Percentiles rank a stretch among this genome's conserved stretches.
Evolutionary conservation across 2,113 vertebrate species (phyloP).

Genomic region (Carettochelys insculpta): DNA sequence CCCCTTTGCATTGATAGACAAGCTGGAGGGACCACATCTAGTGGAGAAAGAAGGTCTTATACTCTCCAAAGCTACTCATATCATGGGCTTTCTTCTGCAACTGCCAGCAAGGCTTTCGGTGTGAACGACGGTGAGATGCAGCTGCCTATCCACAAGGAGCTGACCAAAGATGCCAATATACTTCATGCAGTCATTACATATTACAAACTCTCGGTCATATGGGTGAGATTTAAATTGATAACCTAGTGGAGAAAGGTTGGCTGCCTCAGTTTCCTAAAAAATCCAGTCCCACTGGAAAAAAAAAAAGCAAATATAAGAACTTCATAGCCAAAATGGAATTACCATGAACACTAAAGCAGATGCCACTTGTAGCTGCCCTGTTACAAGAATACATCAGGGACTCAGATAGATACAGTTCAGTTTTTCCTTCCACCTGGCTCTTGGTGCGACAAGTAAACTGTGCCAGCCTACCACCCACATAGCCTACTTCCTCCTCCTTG

Average conservation of each 20-base stretch:
- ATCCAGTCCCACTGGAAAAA: background rate
- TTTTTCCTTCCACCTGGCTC: background rate
- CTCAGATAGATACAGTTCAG: background rate
- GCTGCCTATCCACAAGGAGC: background rate
- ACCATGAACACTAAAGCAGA: background rate
- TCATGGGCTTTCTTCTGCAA: background rate
- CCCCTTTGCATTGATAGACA: background rate
- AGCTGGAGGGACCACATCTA: background rate
- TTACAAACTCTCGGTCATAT: accelerated
- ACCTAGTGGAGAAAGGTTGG: background rate
- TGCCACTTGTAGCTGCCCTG: too few species aligned
- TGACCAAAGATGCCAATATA: background rate
- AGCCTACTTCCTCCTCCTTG: background rate
- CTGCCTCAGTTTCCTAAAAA: background rate
- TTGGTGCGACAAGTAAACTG: background rate
- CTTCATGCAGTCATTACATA: accelerated
- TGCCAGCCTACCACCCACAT: background rate
- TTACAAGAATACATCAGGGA: background rate
- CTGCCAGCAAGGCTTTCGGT: background rate
- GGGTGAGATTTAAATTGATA: background rate
- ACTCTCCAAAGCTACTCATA: background rate
- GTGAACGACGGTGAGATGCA: background rate
- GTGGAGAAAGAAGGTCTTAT: background rate
- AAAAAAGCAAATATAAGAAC: background rate
- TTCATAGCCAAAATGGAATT: background rate